Percentiles rank a stretch among this genome's conserved stretches.
Conservation (phyloP, 2,113 vertebrate species). For the Pungitius pungitius region DNA sequence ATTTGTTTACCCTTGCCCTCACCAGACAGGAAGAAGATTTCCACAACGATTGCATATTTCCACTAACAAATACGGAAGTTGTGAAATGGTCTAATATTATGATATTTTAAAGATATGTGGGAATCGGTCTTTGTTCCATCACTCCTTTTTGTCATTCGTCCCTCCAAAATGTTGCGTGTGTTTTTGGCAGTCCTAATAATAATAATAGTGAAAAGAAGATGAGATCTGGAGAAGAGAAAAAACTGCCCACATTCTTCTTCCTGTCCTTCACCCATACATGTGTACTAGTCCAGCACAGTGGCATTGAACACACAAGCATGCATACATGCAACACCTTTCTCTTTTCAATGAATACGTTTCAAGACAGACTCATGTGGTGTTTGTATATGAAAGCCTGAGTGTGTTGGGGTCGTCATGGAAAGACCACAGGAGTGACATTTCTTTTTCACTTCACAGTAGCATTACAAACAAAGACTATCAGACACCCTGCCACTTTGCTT, state of each 20-base stretch:
- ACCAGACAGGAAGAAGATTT: too few species aligned
- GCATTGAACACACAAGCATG: not conserved
- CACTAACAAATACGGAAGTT: too few species aligned
- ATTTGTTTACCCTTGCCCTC: too few species aligned
- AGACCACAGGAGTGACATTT: slow-evolving; percentile 32
- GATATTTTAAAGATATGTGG: not conserved
- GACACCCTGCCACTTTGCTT: not conserved
- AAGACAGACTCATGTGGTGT: not conserved
- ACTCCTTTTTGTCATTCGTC: not conserved
- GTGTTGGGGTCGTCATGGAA: slow-evolving; percentile 21
- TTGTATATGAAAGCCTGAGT: not conserved
- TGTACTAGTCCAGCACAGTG: not conserved
- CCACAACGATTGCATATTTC: too few species aligned
- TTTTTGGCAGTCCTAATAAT: not conserved
- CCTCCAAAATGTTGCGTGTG: not conserved
- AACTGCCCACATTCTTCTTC: not conserved
- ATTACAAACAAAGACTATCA: slow-evolving; percentile 1
- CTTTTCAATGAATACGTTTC: not conserved
- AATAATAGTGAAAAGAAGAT: not conserved
- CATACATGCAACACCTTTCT: not conserved
- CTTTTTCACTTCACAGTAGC: not conserved
- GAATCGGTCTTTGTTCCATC: not conserved
- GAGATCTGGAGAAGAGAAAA: not conserved
- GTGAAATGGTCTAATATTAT: too few species aligned
- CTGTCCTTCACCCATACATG: not conserved